Evolutionary conservation across 2,888 invertebrate genomes (phyloP), one percentile per base, ranked within the genome.

Genomic region (Clunio marinus): DNA sequence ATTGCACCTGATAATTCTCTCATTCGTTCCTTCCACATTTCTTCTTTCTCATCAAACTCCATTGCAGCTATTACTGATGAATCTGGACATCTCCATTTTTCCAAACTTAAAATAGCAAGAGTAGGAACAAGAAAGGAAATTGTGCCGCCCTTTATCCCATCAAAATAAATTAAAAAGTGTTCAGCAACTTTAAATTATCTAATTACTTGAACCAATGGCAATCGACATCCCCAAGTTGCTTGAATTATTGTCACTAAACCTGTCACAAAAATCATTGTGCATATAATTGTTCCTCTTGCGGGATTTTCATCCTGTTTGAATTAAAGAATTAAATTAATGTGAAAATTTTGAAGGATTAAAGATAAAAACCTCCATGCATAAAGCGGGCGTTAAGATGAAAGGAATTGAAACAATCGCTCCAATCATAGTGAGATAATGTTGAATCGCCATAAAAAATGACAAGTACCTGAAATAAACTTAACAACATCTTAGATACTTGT

Each of bases 401-500:
- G 91, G 92, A 71, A 91, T 89, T 1, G 90, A 86, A 4, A 92
- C 88, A 35, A 91, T 91, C 0, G 89, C 88, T 0, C 91, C 92
- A 70, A 92, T 89, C 88, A 92, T 91, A 0, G 91, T 91, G 72
- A 91, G 77, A 76, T 90, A 91, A 75, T 91, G 90, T 84, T 89
- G 93, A 68, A 93, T 80, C 13, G 91, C 92, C 79, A 93, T 84
- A 73, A 91, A 86, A 71, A 92, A 83, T 73, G 89, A 88, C 24
- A 91, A 81, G 75, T 92, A 91, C n/a, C n/a, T n/a, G n/a, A n/a
- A n/a, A n/a, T n/a, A n/a, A n/a, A n/a, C n/a, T n/a, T n/a, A n/a
- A n/a, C n/a, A n/a, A n/a, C n/a, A n/a, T n/a, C n/a, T n/a, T n/a
- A n/a, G n/a, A n/a, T n/a, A n/a, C n/a, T n/a, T n/a, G n/a, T n/a